phyloP scores from a whole-genome alignment of 1,140 invertebrate genomes.

The Planococcus citri region DNA sequence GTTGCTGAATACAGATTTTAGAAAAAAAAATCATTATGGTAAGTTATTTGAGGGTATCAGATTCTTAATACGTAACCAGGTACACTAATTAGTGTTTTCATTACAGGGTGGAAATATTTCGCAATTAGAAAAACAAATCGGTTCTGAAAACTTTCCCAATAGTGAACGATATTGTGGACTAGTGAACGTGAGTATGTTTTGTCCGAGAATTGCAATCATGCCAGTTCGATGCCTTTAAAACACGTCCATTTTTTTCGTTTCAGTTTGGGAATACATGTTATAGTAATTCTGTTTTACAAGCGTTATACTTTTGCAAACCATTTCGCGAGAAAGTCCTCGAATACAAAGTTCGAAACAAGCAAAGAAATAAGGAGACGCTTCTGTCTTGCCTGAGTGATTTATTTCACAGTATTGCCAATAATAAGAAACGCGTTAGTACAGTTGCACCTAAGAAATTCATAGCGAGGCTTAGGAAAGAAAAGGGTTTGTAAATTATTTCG shows the following conservation, averaged over 20 bases:
- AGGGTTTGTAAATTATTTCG: constrained; percentile 48
- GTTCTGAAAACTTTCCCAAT: constrained; percentile 88
- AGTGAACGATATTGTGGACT: constrained; percentile 98
- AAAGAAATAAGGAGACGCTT: constrained; percentile 88
- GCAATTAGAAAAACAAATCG: constrained; percentile 94
- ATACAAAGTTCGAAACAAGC: constrained; percentile 94
- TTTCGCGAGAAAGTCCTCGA: constrained; percentile 97
- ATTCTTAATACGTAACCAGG: too few relatives aligned
- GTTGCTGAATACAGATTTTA: too few relatives aligned
- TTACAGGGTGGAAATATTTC: constrained; percentile 89
- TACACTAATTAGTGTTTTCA: neutral
- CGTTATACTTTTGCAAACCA: constrained; percentile 96
- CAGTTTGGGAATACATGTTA: constrained; percentile 99
- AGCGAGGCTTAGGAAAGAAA: constrained; percentile 92
- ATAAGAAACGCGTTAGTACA: constrained; percentile 98
- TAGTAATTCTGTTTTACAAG: constrained; percentile 98
- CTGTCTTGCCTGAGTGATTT: constrained; percentile 95
- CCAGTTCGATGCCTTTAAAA: neutral
- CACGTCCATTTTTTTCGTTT: constrained; percentile 33
- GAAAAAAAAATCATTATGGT: too few relatives aligned
- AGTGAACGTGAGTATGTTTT: constrained; percentile 90
- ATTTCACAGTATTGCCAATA: constrained; percentile 97
- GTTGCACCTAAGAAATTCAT: constrained; percentile 99
- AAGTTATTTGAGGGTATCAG: too few relatives aligned
- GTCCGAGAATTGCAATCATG: neutral